Conservation (phyloP, 2,888 invertebrate species). For the Synergus japonicus region DNA sequence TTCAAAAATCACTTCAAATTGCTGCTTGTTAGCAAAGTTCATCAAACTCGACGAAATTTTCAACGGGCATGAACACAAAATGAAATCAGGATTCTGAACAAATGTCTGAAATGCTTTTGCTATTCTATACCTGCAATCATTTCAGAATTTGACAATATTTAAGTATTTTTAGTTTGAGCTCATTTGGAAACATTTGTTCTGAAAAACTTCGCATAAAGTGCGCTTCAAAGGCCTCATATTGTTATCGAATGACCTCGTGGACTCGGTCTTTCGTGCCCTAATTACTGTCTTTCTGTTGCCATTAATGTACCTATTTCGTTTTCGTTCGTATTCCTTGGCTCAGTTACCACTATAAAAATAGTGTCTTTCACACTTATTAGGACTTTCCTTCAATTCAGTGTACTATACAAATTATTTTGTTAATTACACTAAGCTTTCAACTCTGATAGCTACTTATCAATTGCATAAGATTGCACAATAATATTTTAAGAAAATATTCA, state of each 20-base stretch:
- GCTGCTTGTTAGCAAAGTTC: background rate
- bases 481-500: conserved; percentile 4
- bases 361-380: background rate
- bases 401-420: background rate
- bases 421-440: no score
- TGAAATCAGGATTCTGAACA: background rate
- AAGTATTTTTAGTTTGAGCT: no score
- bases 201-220: conserved; percentile 24
- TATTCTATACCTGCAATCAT: no score
- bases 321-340: background rate
- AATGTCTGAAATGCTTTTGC: no score
- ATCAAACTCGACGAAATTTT: background rate
- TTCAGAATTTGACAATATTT: background rate
- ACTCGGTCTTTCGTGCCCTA: conserved; percentile 32
- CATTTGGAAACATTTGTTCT: no score
- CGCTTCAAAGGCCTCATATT: conserved; percentile 35
- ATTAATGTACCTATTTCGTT: conserved; percentile 32
- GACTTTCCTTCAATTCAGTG: background rate
- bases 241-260: conserved; percentile 33
- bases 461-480: conserved; percentile 21
- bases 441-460: background rate
- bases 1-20: background rate
- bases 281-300: conserved; percentile 25
- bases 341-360: background rate
- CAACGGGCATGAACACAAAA: background rate